A percentile compares a stretch with the other conserved stretches of the same genome.
Conservation (phyloP, 2,797 vertebrate genomes). For the Myioborus miniatus region DNA sequence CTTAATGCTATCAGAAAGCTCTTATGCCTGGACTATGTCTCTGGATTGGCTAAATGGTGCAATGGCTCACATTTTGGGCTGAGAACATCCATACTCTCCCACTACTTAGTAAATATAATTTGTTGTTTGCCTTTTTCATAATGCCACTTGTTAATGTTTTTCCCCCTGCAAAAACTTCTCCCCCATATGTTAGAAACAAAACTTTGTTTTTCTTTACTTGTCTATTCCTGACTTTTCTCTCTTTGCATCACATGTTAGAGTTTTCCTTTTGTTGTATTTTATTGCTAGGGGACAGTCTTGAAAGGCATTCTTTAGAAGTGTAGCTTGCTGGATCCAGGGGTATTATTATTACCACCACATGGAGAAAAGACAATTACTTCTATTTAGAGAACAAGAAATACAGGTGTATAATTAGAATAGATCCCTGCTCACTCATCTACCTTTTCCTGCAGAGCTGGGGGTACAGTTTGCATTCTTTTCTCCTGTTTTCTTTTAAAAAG, state of each 20-base stretch:
- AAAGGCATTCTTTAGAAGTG: slow-evolving; percentile 13
- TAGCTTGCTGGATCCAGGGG: background rate
- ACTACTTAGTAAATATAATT: background rate
- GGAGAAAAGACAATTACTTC: slow-evolving; percentile 45
- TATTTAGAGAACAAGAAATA: slow-evolving; percentile 45
- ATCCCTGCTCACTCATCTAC: background rate
- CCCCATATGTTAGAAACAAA: slow-evolving; percentile 22
- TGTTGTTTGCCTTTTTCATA: background rate
- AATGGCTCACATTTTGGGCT: background rate
- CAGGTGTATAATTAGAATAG: slow-evolving; percentile 43
- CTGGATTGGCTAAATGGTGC: background rate
- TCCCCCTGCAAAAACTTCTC: background rate
- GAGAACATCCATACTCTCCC: background rate
- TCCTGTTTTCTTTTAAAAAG: slow-evolving; percentile 5
- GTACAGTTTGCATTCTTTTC: slow-evolving; percentile 15
- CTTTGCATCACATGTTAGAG: background rate
- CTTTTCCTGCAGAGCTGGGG: background rate
- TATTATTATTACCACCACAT: slow-evolving; percentile 39
- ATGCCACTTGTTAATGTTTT: background rate
- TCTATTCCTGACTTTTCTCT: background rate
- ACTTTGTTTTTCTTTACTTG: slow-evolving; percentile 10
- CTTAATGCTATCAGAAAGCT: background rate
- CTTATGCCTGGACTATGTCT: background rate
- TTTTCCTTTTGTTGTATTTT: slow-evolving; percentile 20
- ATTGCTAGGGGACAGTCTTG: slow-evolving; percentile 43